These are phyloP conservation scores for Trochalopteron elliotii DNA, from an alignment of 2,113 vertebrate species.

Conservation along the genomic window DNA sequence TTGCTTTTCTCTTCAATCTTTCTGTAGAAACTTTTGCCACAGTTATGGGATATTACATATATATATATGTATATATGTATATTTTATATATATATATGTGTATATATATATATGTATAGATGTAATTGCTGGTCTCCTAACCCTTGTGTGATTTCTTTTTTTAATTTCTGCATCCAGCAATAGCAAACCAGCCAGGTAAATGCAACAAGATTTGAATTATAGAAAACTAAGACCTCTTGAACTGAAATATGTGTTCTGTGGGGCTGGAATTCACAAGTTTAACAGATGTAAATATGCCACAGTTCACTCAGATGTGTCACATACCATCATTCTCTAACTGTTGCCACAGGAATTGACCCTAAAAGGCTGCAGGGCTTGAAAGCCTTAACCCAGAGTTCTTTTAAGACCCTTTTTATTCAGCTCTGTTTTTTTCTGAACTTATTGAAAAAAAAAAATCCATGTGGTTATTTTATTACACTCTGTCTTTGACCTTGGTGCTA, in stretches of 20 bases:
- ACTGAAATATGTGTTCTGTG: neutral
- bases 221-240: neutral
- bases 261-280: neutral
- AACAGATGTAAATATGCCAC: neutral
- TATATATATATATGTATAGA: too few relatives aligned
- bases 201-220: neutral
- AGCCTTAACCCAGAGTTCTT: neutral
- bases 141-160: neutral
- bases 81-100: too few relatives aligned
- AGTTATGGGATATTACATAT: neutral
- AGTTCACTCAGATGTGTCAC: neutral
- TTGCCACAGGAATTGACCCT: slow-evolving; percentile 13
- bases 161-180: neutral
- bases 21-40: neutral
- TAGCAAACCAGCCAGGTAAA: neutral
- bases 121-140: neutral
- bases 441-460: neutral
- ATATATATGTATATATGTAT: too few relatives aligned
- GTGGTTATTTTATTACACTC: neutral
- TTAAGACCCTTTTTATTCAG: neutral
- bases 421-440: neutral
- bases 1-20: neutral
- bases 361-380: neutral
- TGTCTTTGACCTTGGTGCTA: neutral
- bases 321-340: slow-evolving; percentile 1